These are phyloP conservation scores for Digitonthophagus gazella DNA, from an alignment of 2,888 invertebrate species.

Conservation along the genomic window DNA sequence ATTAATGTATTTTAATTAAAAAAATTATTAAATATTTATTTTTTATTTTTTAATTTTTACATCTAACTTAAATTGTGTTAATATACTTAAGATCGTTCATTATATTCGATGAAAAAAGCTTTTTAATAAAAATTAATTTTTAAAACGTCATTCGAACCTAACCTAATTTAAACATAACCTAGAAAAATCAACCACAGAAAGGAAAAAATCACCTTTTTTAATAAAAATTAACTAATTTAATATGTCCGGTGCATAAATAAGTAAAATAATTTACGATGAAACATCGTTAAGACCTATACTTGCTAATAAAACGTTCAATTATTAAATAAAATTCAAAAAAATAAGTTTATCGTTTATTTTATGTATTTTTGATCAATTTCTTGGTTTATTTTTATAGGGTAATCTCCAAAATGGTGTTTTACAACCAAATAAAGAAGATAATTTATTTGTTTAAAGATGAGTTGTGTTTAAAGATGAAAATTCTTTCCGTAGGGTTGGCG, in stretches of 20 bases:
- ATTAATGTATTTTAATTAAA: too few relatives aligned
- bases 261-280: slow-evolving; percentile 23
- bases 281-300: slow-evolving; percentile 31
- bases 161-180: slow-evolving; percentile 4
- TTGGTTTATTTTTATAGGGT: slow-evolving; percentile 32
- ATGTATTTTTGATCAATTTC: too few relatives aligned
- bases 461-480: slow-evolving; percentile 33
- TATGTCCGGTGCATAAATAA: slow-evolving; percentile 16
- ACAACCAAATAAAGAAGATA: slow-evolving; percentile 33
- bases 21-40: too few relatives aligned
- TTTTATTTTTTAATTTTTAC: too few relatives aligned
- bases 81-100: too few relatives aligned
- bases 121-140: too few relatives aligned
- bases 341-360: slow-evolving; percentile 3
- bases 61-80: too few relatives aligned
- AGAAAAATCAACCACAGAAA: background rate
- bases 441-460: slow-evolving; percentile 37
- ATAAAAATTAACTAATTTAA: slow-evolving; percentile 4
- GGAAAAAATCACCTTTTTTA: background rate
- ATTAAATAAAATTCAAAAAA: background rate
- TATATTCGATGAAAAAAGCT: too few relatives aligned
- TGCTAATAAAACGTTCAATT: slow-evolving; percentile 25
- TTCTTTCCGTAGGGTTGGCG: slow-evolving; percentile 33
- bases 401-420: slow-evolving; percentile 42
- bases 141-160: background rate